Conservation (phyloP, 2,888 invertebrate species). For the Lamellibrachia columna region DNA sequence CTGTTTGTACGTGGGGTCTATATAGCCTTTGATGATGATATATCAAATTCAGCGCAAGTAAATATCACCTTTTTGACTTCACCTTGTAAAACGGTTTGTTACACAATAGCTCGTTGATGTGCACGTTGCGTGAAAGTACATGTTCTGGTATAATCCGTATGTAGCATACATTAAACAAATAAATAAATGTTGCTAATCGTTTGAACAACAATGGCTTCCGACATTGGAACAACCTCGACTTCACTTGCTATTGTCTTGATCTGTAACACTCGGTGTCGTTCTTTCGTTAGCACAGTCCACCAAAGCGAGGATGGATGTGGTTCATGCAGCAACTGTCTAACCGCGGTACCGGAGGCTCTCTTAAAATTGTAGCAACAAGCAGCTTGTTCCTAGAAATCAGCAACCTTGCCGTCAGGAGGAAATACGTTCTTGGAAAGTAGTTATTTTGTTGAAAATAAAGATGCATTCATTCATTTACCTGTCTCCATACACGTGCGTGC, state of each 20-base stretch:
- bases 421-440: neutral
- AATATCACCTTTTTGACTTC: neutral
- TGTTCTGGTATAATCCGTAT: neutral
- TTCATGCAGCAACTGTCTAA: neutral
- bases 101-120: neutral
- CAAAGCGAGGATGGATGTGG: neutral
- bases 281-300: neutral
- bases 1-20: neutral
- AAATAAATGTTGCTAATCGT: neutral
- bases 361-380: neutral
- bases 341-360: neutral
- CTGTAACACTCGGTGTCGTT: neutral
- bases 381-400: neutral
- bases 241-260: neutral
- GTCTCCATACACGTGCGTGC: neutral
- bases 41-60: neutral
- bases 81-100: neutral
- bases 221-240: neutral
- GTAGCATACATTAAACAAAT: neutral
- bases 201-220: neutral
- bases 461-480: neutral
- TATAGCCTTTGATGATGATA: neutral
- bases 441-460: neutral
- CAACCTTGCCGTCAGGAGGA: neutral
- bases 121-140: neutral